These are phyloP conservation scores for Eidolon dupreanum DNA, from an alignment of 2,797 vertebrate species.

Conservation along the genomic window DNA sequence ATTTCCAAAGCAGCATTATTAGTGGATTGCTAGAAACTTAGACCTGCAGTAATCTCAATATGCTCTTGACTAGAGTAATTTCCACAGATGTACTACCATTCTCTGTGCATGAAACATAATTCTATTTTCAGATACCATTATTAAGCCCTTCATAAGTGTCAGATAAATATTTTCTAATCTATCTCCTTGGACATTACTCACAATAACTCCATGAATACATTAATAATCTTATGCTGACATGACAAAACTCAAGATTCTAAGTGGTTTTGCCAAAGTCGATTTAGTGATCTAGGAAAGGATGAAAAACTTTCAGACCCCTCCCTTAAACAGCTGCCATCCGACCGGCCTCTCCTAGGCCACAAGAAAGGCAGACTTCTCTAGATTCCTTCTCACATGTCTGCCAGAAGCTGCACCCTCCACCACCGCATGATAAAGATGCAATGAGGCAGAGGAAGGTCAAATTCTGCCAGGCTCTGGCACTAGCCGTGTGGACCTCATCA, in stretches of 20 bases:
- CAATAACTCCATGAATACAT: too few species aligned
- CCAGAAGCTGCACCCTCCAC: not conserved
- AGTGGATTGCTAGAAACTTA: not conserved
- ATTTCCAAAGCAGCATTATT: not conserved
- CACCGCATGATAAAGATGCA: not conserved
- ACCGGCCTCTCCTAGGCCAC: fast-evolving
- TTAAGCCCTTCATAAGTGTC: fast-evolving
- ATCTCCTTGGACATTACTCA: not conserved
- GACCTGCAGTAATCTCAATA: not conserved
- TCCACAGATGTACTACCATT: not conserved
- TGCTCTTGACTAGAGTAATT: not conserved
- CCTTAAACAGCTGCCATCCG: not conserved
- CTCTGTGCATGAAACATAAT: not conserved
- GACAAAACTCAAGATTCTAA: not conserved
- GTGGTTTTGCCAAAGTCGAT: too few species aligned
- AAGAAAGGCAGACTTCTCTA: not conserved
- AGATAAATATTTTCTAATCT: not conserved
- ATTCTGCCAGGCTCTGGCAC: not conserved
- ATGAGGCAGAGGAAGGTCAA: not conserved
- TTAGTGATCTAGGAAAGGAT: not conserved
- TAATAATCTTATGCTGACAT: not conserved
- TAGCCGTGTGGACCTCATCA: not conserved
- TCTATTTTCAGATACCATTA: not conserved
- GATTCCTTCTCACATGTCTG: not conserved
- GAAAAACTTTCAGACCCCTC: not conserved